Evolutionary conservation across 2,797 vertebrate genomes (phyloP).

Genomic region (Odontamblyopus lacepedii): DNA sequence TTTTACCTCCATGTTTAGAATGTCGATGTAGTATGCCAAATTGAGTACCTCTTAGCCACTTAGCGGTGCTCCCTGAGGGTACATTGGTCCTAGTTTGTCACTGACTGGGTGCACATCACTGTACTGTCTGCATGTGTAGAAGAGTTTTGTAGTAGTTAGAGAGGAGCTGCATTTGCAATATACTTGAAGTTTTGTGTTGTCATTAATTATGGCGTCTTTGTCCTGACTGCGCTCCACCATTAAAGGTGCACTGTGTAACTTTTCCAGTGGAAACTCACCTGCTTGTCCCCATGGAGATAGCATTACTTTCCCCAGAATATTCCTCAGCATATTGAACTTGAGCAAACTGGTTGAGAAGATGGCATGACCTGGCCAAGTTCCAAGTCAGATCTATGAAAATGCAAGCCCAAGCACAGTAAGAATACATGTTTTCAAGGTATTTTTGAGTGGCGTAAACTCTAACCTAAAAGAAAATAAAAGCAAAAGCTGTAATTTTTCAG

Average conservation of each 20-base stretch:
- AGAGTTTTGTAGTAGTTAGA: conserved; percentile 63
- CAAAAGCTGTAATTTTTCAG: too few species aligned
- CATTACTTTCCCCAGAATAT: too few species aligned
- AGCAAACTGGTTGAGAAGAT: too few species aligned
- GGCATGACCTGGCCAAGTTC: too few species aligned
- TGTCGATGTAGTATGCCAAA: conserved; percentile 56
- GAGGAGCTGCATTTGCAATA: conserved; percentile 66
- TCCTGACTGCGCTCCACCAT: conserved; percentile 49
- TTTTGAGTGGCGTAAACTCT: too few species aligned
- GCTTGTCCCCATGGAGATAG: too few species aligned
- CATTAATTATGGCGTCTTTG: conserved; percentile 62
- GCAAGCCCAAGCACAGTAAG: too few species aligned
- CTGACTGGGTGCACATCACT: conserved; percentile 47
- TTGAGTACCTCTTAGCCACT: conserved; percentile 49
- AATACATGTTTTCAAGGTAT: too few species aligned
- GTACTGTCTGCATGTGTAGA: conserved; percentile 73
- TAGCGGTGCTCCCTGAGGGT: conserved; percentile 55
- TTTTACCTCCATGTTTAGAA: conserved; percentile 54
- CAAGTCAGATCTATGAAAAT: too few species aligned
- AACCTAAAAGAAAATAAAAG: too few species aligned
- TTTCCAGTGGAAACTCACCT: too few species aligned
- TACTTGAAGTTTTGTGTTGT: conserved; percentile 78
- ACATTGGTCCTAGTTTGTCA: conserved; percentile 55
- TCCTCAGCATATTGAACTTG: too few species aligned
- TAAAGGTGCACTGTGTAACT: background rate